A percentile compares a stretch with the other conserved stretches of the same genome.
Evolutionary conservation across 2,113 vertebrate species (phyloP).

Genomic region (Zosterops borbonicus): DNA sequence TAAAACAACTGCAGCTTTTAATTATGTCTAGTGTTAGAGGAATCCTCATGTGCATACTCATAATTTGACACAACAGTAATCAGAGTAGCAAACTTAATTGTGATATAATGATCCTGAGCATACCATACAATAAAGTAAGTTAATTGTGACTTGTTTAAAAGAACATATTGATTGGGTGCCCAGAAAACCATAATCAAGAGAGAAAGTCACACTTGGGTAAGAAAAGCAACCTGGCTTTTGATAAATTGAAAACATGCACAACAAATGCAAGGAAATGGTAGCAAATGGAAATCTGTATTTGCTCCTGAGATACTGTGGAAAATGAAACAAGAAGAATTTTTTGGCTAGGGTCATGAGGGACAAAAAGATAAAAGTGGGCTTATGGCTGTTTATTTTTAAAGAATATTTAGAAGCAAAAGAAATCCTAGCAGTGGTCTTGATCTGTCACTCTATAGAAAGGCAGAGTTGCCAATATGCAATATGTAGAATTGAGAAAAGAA

Average conservation of each 20-base stretch:
- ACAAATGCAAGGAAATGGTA: not conserved
- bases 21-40: not conserved
- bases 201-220: not conserved
- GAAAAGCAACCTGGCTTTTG: not conserved
- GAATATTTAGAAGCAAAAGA: not conserved
- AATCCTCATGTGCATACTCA: not conserved
- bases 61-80: conserved; percentile 1
- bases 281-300: not conserved
- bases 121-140: not conserved
- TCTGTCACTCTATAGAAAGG: not conserved
- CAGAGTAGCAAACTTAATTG: conserved; percentile 28
- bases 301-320: not conserved
- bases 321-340: not conserved
- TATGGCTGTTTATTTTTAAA: not conserved
- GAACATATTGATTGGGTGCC: not conserved
- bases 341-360: not conserved
- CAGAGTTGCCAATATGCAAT: not conserved
- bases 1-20: conserved; percentile 3
- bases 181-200: not conserved
- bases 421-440: not conserved
- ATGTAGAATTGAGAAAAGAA: not conserved
- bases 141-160: conserved; percentile 13
- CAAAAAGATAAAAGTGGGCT: not conserved
- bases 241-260: not conserved
- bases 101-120: conserved; percentile 29